Base-by-base conservation (phyloP, 2,113 vertebrate genomes). In the Phyllostomus hastatus region DNA sequence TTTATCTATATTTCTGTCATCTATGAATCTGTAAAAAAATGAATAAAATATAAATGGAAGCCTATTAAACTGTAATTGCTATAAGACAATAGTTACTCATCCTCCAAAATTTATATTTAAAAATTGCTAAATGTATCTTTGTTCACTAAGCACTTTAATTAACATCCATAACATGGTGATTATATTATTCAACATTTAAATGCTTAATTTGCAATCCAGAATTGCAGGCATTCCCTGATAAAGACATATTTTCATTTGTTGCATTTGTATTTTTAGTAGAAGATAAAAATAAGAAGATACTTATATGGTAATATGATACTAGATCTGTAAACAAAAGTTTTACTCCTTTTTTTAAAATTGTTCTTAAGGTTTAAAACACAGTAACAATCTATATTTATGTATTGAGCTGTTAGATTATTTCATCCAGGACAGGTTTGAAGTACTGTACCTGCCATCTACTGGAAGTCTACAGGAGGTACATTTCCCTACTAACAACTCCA, bases 391-490 rank as follows among this genome's bases (percentile, higher is more conserved):
- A 84, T 95, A 95, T 90, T 87, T 95, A 76, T 31, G 75, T 75
- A 50, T 70, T 73, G 31, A 95, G 4, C 88, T 95, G 33, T 22
- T 87, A 41, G 31, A 22, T 82, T 80, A 48, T 88, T 94, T 96
- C 91, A 35, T 82, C 96, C 96, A 17, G 28, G 0, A 52, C 46
- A 98, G 92, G 95, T 98, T 98, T 95, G 12, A 96, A 98, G 96
- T 98, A 97, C 96, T 98, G 96, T 97, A 98, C 97, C 98, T 99
- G 98, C 98, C 98, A 99, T 98, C 98, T 99, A 97, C 98, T 98
- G 98, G 98, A 98, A 98, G 79, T 94, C 96, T 26, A 59, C 96
- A 92, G 96, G 96, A 16, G 92, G 97, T 98, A 98, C 98, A 98
- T 97, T 97, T 96, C 82, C 61, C 8, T 64, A 95, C 38, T 59